These are phyloP conservation scores for Oceanites oceanicus DNA, from an alignment of 2,113 vertebrate species.

Conservation along the genomic window DNA sequence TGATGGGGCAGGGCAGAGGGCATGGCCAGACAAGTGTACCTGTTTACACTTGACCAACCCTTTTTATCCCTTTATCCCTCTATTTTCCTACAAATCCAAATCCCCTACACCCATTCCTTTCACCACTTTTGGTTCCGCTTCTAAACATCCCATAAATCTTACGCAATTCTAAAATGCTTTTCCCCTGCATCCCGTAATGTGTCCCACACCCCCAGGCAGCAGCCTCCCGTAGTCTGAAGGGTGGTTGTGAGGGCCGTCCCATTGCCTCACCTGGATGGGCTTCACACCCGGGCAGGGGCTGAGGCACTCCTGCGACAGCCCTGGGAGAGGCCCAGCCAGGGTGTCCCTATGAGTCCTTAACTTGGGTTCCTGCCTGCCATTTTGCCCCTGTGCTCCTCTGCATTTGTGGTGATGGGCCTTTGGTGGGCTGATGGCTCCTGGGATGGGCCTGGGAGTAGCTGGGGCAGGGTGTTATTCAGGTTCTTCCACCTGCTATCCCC, in stretches of 20 bases:
- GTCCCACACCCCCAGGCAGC: background rate
- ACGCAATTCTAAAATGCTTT: background rate
- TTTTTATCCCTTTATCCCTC: background rate
- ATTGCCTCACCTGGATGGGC: background rate
- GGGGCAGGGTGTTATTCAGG: background rate
- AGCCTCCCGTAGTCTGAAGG: background rate
- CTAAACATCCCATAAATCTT: background rate
- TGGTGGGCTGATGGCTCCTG: background rate
- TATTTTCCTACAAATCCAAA: background rate
- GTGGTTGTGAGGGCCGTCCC: background rate
- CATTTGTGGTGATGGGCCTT: background rate
- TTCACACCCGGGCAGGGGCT: background rate
- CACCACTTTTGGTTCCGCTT: background rate
- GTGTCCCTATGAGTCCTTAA: background rate
- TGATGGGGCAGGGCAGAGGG: background rate
- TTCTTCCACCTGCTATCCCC: background rate
- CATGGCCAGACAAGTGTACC: background rate
- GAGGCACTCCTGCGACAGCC: background rate
- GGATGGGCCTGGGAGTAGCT: background rate
- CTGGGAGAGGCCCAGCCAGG: background rate
- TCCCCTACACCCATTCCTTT: background rate
- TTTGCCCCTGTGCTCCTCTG: background rate
- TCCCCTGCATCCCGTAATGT: background rate
- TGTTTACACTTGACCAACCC: background rate
- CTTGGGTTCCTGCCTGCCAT: background rate